Conservation (phyloP, 2,888 invertebrate genomes). For the Drosophila maculinotata region DNA sequence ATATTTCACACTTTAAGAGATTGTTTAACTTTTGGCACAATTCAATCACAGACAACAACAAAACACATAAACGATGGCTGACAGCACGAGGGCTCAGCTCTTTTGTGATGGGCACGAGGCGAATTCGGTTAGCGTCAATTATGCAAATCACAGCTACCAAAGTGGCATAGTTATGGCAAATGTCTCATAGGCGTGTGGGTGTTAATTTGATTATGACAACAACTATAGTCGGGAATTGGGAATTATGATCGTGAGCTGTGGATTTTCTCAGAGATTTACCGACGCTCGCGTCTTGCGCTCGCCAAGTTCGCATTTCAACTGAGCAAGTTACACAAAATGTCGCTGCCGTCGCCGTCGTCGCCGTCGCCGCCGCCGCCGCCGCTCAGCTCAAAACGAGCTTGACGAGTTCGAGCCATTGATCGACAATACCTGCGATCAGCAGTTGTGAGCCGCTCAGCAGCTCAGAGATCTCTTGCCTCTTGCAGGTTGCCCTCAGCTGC, state of each 20-base stretch:
- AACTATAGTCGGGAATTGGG: conserved; percentile 10
- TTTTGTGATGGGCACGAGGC: conserved; percentile 59
- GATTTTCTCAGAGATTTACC: conserved; percentile 36
- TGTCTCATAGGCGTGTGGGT: conserved; percentile 73
- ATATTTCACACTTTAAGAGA: conserved; percentile 56
- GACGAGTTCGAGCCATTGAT: conserved; percentile 76
- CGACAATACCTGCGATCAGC: conserved; percentile 65
- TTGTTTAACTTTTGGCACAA: conserved; percentile 60
- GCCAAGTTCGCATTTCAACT: conserved; percentile 81
- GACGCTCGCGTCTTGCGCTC: conserved; percentile 72
- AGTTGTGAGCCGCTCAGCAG: conserved; percentile 12
- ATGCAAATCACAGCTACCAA: conserved; percentile 69
- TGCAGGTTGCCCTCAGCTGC: conserved; percentile 39
- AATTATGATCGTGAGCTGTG: conserved; percentile 9
- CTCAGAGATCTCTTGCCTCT: conserved; percentile 12
- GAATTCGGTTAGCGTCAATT: conserved; percentile 74
- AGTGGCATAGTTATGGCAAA: conserved; percentile 53
- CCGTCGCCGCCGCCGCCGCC: conserved; percentile 51
- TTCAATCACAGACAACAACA: conserved; percentile 55
- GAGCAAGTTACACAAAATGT: conserved; percentile 71
- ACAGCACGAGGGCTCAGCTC: conserved; percentile 38
- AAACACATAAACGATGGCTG: conserved; percentile 28
- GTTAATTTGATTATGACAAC: conserved; percentile 80
- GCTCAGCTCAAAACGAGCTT: conserved; percentile 65
- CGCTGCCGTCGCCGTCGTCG: conserved; percentile 43